A percentile compares a stretch with the other conserved stretches of the same genome.
phyloP scores from a whole-genome alignment of 2,888 invertebrate genomes.

The Rhogogaster chlorosoma region DNA sequence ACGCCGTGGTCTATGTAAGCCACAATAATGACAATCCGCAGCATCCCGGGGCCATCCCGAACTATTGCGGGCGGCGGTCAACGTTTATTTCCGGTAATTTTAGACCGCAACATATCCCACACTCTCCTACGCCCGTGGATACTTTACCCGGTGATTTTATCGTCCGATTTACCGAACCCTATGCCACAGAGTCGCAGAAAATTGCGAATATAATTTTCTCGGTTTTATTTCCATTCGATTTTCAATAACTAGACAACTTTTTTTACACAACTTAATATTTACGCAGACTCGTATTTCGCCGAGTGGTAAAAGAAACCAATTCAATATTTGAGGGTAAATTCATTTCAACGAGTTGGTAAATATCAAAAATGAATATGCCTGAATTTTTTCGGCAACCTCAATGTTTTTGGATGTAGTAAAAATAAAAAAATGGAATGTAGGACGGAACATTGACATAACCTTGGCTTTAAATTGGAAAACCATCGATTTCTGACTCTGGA shows the following conservation, averaged over 20 bases:
- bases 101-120: conserved; percentile 37
- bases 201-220: conserved; percentile 3
- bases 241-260: background rate
- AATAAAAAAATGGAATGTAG: background rate
- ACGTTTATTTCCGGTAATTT: conserved; percentile 52
- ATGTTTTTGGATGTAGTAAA: background rate
- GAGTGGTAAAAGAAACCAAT: background rate
- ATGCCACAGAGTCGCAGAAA: background rate
- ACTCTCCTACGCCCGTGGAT: background rate
- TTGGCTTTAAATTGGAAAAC: background rate
- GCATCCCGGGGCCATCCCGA: conserved; percentile 10
- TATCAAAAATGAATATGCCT: background rate
- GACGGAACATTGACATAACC: background rate
- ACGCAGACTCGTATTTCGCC: background rate
- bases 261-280: background rate
- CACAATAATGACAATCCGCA: conserved; percentile 44
- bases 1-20: conserved; percentile 14
- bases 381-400: background rate
- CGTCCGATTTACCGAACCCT: conserved; percentile 29
- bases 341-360: background rate
- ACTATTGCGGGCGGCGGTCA: conserved; percentile 39
- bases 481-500: background rate
- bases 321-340: background rate
- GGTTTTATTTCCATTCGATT: background rate
- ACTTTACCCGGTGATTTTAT: conserved; percentile 24